These are phyloP conservation scores for Collichthys lucidus DNA, from an alignment of 2,113 vertebrate genomes.

Conservation along the genomic window DNA sequence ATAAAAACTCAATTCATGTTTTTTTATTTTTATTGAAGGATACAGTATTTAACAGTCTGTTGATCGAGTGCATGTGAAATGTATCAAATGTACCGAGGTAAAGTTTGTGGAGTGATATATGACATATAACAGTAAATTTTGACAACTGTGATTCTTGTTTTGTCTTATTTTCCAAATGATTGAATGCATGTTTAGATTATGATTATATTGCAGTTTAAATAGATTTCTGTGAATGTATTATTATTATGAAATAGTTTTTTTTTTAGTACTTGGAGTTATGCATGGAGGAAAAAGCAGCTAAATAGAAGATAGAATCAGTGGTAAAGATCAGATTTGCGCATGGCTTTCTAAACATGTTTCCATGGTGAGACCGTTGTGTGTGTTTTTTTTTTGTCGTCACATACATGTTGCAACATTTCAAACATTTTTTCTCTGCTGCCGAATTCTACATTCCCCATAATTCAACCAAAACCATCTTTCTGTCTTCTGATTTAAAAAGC, in stretches of 20 bases:
- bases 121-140: not conserved
- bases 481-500: not conserved
- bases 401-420: no score
- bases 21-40: not conserved
- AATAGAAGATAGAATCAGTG: slow-evolving; percentile 6
- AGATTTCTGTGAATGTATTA: not conserved
- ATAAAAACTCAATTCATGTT: not conserved
- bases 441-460: not conserved
- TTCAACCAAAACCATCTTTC: not conserved
- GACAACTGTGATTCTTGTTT: not conserved
- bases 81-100: not conserved
- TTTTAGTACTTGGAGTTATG: not conserved
- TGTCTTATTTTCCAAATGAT: not conserved
- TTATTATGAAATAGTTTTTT: not conserved
- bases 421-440: not conserved
- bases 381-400: no score
- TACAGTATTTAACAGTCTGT: no score
- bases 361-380: slow-evolving; percentile 34
- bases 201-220: not conserved
- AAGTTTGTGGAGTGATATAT: not conserved
- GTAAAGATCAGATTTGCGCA: slow-evolving; percentile 7
- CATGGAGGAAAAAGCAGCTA: not conserved
- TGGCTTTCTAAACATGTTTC: slow-evolving; percentile 36
- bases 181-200: not conserved
- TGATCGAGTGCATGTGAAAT: not conserved